These are phyloP conservation scores for Petrophora chlorosata DNA, from an alignment of 2,888 invertebrate genomes.

Conservation along the genomic window DNA sequence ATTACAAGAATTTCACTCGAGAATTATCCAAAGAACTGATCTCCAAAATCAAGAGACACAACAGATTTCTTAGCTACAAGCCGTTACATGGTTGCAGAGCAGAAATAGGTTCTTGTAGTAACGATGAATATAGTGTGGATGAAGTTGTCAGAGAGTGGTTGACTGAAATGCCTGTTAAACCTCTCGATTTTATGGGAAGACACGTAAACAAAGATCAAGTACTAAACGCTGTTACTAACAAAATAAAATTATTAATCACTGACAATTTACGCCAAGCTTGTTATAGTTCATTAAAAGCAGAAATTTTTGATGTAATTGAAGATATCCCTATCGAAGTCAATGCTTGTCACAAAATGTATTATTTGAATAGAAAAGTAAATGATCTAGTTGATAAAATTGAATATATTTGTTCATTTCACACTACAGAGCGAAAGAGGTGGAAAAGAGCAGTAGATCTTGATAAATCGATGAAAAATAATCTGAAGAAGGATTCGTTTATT, in stretches of 20 bases:
- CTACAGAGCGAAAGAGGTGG: constrained; percentile 10
- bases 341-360: constrained; percentile 37
- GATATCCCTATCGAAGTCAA: constrained; percentile 46
- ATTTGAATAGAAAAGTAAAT: constrained; percentile 47
- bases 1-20: constrained; percentile 24
- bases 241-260: constrained; percentile 40
- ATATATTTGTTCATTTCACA: constrained; percentile 6
- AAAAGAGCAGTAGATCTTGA: constrained; percentile 1
- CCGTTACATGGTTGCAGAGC: constrained; percentile 26
- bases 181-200: constrained; percentile 33
- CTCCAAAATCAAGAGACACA: constrained; percentile 28
- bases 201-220: constrained; percentile 38
- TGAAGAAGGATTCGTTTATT: background rate
- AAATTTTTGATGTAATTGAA: constrained; percentile 45
- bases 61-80: constrained; percentile 16
- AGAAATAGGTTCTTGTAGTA: constrained; percentile 25
- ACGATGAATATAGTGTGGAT: constrained; percentile 32
- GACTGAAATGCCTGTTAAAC: constrained; percentile 42
- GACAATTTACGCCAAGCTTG: constrained; percentile 35
- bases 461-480: background rate
- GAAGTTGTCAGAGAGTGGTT: constrained; percentile 51
- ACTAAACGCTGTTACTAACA: constrained; percentile 35
- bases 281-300: constrained; percentile 34
- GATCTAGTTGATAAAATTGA: constrained; percentile 41
- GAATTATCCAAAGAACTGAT: constrained; percentile 28